Evolutionary conservation across 2,797 vertebrate genomes (phyloP).

Genomic region (Xiphorhynchus erythropygius): DNA sequence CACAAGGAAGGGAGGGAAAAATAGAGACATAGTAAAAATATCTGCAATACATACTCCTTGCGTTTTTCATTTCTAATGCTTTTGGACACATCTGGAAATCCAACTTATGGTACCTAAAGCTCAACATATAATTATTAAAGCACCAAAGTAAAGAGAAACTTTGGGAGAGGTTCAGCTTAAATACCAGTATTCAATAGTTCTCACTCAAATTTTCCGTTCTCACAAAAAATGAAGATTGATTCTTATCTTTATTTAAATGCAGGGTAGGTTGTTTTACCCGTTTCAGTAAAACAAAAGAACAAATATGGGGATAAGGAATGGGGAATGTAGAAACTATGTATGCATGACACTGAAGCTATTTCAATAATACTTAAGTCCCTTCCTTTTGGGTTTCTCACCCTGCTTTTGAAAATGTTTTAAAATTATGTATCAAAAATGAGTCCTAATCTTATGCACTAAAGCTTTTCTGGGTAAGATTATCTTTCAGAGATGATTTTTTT

Average conservation of each 20-base stretch:
- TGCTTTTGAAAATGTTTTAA: background rate
- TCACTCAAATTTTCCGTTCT: background rate
- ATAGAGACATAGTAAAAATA: background rate
- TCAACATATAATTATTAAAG: background rate
- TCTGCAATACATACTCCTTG: fast-evolving
- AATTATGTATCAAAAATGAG: background rate
- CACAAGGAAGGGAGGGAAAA: background rate
- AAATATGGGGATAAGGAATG: background rate
- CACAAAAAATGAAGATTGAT: background rate
- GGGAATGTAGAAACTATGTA: background rate
- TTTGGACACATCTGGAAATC: background rate
- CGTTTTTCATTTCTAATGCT: background rate
- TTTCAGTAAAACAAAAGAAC: background rate
- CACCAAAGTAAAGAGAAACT: background rate
- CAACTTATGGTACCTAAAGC: background rate
- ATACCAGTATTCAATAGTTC: background rate
- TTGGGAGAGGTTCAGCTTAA: background rate
- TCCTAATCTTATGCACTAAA: background rate
- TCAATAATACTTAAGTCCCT: background rate
- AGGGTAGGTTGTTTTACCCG: background rate
- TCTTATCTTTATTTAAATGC: background rate
- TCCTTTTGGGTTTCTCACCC: background rate
- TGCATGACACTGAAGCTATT: background rate
- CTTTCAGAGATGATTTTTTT: background rate
- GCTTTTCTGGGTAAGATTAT: background rate